Conservation (phyloP, 2,888 invertebrate genomes). For the Calameuta pallipes region DNA sequence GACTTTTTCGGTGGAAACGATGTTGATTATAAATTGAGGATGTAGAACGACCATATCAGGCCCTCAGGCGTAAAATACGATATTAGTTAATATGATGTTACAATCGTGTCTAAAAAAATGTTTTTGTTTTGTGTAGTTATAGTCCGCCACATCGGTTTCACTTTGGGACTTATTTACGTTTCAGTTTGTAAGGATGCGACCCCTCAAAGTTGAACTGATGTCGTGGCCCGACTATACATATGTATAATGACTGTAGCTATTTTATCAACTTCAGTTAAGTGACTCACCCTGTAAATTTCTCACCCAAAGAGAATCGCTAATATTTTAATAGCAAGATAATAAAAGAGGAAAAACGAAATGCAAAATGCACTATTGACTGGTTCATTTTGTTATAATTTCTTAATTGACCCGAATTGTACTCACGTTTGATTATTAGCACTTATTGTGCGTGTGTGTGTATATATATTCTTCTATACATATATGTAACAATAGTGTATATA, state of each 20-base stretch:
- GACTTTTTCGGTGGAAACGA: not conserved
- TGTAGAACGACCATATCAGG: not conserved
- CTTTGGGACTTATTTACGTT: too few species aligned
- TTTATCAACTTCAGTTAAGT: not conserved
- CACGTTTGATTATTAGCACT: not conserved
- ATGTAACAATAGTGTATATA: not conserved
- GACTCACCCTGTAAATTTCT: conserved; percentile 29
- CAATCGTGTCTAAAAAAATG: not conserved
- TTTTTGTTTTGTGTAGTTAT: not conserved
- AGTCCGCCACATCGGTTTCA: too few species aligned
- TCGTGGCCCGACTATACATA: too few species aligned
- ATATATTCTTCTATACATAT: not conserved
- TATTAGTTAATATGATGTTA: not conserved
- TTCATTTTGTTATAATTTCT: not conserved
- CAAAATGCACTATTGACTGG: not conserved
- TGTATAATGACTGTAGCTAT: not conserved
- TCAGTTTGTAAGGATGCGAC: too few species aligned
- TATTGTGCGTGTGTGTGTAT: not conserved
- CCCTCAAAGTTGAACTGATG: too few species aligned
- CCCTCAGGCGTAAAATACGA: not conserved
- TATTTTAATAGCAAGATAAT: conserved; percentile 32
- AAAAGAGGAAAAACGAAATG: not conserved
- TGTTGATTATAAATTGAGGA: not conserved
- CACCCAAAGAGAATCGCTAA: conserved; percentile 39
- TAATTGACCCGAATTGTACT: not conserved